These are phyloP conservation scores for Macrotis lagotis DNA, from an alignment of 2,113 vertebrate species.

Conservation along the genomic window DNA sequence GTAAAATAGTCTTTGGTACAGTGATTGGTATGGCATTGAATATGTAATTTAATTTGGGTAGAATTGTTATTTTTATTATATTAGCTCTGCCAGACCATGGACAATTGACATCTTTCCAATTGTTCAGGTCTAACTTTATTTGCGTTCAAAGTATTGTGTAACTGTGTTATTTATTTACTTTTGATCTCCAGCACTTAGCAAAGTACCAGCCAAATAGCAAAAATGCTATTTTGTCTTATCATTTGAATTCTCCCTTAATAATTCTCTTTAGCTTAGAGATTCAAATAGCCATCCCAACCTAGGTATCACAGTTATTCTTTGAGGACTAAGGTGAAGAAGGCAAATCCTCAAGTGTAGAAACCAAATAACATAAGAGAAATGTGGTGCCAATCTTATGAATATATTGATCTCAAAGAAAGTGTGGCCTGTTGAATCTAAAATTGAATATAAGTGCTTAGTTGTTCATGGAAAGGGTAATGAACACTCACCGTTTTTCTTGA, in stretches of 20 bases:
- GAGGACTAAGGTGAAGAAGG: background rate
- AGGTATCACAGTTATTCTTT: background rate
- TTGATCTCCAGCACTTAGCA: background rate
- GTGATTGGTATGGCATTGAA: too few relatives aligned
- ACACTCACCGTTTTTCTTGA: background rate
- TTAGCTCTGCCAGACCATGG: too few relatives aligned
- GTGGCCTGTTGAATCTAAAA: background rate
- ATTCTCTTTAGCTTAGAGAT: background rate
- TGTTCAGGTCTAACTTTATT: too few relatives aligned
- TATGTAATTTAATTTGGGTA: too few relatives aligned
- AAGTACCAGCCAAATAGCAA: background rate
- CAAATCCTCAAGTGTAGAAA: background rate
- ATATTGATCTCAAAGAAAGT: background rate
- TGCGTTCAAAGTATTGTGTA: too few relatives aligned
- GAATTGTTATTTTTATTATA: too few relatives aligned
- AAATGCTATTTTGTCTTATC: background rate
- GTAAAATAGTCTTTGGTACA: too few relatives aligned
- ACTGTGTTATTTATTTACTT: background rate
- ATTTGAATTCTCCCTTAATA: background rate
- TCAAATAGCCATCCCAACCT: background rate
- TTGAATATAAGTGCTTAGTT: background rate
- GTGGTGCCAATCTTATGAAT: background rate
- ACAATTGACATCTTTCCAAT: too few relatives aligned
- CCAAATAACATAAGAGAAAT: background rate
- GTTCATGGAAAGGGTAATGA: background rate